Conservation (phyloP, 2,888 invertebrate genomes). For the Anorthoa munda region DNA sequence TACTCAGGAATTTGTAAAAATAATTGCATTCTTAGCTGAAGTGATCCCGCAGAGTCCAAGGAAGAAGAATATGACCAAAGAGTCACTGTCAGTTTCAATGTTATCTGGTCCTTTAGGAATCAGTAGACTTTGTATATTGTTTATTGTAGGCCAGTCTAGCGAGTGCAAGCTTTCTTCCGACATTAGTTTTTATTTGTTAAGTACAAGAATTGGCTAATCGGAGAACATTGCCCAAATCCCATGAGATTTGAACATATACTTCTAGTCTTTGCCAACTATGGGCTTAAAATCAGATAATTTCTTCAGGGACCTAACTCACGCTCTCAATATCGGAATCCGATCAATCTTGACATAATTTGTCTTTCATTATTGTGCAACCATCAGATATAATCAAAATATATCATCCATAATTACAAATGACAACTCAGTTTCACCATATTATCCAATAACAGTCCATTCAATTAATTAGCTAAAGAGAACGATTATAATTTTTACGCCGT, state of each 20-base stretch:
- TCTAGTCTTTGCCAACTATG: background rate
- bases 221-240: background rate
- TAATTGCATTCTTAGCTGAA: background rate
- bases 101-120: too few relatives aligned
- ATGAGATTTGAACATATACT: too few relatives aligned
- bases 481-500: constrained; percentile 58
- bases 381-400: background rate
- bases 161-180: too few relatives aligned
- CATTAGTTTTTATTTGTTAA: too few relatives aligned
- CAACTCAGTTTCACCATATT: constrained; percentile 18
- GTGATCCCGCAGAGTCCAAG: background rate
- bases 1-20: background rate
- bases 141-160: background rate
- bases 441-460: constrained; percentile 34
- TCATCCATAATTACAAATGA: constrained; percentile 14
- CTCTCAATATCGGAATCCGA: background rate
- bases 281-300: background rate
- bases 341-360: background rate
- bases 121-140: too few relatives aligned
- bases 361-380: constrained; percentile 5
- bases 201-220: too few relatives aligned
- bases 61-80: too few relatives aligned
- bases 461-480: constrained; percentile 54
- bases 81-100: too few relatives aligned
- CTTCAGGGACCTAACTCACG: background rate